Evolutionary conservation across 1,140 invertebrate species (phyloP).

Genomic region (Procambarus virginalis): DNA sequence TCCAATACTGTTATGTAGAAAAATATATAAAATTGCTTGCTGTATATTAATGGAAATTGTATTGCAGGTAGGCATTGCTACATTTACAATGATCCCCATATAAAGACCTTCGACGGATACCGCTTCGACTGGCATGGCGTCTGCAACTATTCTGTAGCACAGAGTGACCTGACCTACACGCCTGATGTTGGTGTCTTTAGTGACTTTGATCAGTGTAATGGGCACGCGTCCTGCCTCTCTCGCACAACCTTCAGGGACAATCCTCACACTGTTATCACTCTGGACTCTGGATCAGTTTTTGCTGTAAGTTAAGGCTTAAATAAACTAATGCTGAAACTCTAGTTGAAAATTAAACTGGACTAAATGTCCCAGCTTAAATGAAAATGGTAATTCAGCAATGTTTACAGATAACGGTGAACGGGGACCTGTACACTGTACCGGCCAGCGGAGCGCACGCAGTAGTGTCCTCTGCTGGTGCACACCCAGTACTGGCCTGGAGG

Average conservation of each 20-base stretch:
- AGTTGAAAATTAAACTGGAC: too few relatives aligned
- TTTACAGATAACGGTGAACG: background rate
- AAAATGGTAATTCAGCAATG: background rate
- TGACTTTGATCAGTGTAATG: constrained; percentile 1
- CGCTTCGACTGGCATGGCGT: constrained; percentile 16
- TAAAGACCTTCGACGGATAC: background rate
- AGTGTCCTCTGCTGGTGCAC: background rate
- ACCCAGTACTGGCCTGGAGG: background rate
- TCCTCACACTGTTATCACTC: background rate
- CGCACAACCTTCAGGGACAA: constrained; percentile 23
- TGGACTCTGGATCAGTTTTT: background rate
- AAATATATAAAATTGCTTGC: background rate
- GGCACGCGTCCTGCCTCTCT: constrained; percentile 11
- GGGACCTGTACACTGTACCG: background rate
- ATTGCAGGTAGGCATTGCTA: constrained; percentile 6
- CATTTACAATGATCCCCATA: constrained; percentile 24
- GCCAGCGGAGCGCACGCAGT: background rate
- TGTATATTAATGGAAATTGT: background rate
- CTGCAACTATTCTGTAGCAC: constrained; percentile 29
- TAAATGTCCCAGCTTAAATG: too few relatives aligned
- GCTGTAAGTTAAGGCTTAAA: background rate
- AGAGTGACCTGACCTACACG: background rate
- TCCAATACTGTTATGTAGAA: too few relatives aligned
- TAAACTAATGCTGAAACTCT: too few relatives aligned
- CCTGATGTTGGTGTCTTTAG: constrained; percentile 18